A percentile compares a stretch with the other conserved stretches of the same genome.
Conservation (phyloP, 2,113 vertebrate species). For the Odocoileus hemionus region DNA sequence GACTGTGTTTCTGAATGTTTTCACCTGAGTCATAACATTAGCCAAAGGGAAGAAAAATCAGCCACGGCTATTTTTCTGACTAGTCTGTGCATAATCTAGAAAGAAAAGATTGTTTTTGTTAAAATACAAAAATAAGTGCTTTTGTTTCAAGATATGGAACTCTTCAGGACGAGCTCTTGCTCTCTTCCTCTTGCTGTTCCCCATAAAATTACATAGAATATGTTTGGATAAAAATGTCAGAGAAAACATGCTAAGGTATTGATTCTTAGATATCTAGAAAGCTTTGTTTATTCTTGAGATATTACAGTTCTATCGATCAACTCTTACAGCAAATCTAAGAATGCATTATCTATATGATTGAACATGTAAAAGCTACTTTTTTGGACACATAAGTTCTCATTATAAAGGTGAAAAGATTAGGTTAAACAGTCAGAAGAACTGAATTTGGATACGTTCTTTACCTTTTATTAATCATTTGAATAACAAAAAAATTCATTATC, state of each 20-base stretch:
- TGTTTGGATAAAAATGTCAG: slow-evolving; percentile 14
- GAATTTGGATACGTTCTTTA: background rate
- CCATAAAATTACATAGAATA: background rate
- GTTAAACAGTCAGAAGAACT: background rate
- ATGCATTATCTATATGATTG: background rate
- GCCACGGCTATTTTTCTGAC: slow-evolving; percentile 51
- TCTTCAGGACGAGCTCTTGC: slow-evolving; percentile 6
- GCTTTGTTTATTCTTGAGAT: slow-evolving; percentile 55
- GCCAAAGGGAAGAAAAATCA: slow-evolving; percentile 32
- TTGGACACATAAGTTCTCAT: background rate
- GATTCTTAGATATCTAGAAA: slow-evolving; percentile 56
- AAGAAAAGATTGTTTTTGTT: slow-evolving; percentile 33
- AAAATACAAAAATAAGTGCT: slow-evolving; percentile 26
- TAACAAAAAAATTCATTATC: background rate
- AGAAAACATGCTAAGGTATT: slow-evolving; percentile 39
- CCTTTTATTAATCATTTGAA: background rate
- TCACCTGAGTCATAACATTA: slow-evolving; percentile 74
- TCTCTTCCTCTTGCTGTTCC: background rate
- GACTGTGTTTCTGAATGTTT: slow-evolving; percentile 78
- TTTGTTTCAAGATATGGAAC: slow-evolving; percentile 11
- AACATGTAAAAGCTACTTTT: background rate
- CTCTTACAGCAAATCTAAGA: background rate
- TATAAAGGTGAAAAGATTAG: background rate
- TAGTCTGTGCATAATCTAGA: slow-evolving; percentile 65
- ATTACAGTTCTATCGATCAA: slow-evolving; percentile 25